phyloP scores from a whole-genome alignment of 2,888 invertebrate species.

The Eupithecia subumbrata region DNA sequence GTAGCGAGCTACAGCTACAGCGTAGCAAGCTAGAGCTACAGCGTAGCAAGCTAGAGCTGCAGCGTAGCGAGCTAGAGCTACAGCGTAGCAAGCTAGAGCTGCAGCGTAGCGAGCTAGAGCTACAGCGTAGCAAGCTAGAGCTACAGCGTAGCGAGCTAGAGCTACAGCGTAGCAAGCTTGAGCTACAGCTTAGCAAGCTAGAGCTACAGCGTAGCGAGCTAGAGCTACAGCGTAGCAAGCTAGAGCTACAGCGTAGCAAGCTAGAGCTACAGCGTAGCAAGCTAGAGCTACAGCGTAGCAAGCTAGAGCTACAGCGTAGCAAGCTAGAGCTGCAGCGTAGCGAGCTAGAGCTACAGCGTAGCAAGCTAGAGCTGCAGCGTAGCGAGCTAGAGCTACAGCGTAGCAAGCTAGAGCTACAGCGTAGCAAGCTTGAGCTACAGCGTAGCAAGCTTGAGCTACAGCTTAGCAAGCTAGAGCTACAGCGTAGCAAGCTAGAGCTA shows the following conservation, averaged over 20 bases:
- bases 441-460: background rate
- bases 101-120: background rate
- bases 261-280: background rate
- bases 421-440: background rate
- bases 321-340: background rate
- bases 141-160: too few relatives aligned
- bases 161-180: background rate
- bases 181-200: background rate
- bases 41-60: background rate
- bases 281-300: background rate
- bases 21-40: background rate
- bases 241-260: background rate
- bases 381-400: background rate
- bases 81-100: background rate
- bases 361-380: background rate
- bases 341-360: background rate
- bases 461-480: too few relatives aligned
- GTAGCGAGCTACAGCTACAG: background rate
- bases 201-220: background rate
- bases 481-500: too few relatives aligned
- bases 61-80: background rate
- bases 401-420: background rate
- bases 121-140: background rate
- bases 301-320: background rate
- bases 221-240: background rate